phyloP scores from a whole-genome alignment of 2,888 invertebrate species.

The Chymomyza caudatula region DNA sequence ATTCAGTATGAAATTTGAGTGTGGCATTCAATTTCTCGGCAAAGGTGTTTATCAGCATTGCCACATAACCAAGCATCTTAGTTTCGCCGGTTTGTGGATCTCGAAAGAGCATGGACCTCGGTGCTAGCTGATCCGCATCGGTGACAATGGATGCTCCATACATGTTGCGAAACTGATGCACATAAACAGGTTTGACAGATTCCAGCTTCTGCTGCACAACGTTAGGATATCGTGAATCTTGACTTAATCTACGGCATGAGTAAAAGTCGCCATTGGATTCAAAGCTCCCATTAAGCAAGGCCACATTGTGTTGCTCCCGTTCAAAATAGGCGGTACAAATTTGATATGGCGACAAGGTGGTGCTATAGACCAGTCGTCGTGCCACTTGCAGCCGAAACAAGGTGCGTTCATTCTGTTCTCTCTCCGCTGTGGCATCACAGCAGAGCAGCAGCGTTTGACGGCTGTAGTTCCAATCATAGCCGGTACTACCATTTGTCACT shows the following conservation, averaged over 20 bases:
- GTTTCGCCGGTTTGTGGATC: conserved; percentile 12
- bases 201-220: neutral
- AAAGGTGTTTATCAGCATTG: conserved; percentile 16
- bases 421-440: neutral
- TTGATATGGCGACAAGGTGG: neutral
- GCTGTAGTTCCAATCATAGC: neutral
- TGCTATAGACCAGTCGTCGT: neutral
- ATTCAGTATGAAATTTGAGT: conserved; percentile 1
- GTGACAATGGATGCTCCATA: conserved; percentile 16
- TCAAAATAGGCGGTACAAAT: neutral
- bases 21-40: conserved; percentile 30
- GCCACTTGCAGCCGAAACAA: neutral
- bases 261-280: neutral
- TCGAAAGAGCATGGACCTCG: conserved; percentile 18
- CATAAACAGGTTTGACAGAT: conserved; percentile 1
- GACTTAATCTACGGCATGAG: neutral
- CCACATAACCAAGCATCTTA: conserved; percentile 24
- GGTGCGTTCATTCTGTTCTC: neutral
- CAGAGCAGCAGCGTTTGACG: neutral
- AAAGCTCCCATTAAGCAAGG: neutral
- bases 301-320: conserved; percentile 1
- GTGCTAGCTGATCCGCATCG: conserved; percentile 19
- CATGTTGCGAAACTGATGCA: conserved; percentile 20
- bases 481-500: neutral
- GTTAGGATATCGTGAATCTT: neutral